phyloP scores from a whole-genome alignment of 2,888 invertebrate genomes.

The Pardosa pseudoannulata region DNA sequence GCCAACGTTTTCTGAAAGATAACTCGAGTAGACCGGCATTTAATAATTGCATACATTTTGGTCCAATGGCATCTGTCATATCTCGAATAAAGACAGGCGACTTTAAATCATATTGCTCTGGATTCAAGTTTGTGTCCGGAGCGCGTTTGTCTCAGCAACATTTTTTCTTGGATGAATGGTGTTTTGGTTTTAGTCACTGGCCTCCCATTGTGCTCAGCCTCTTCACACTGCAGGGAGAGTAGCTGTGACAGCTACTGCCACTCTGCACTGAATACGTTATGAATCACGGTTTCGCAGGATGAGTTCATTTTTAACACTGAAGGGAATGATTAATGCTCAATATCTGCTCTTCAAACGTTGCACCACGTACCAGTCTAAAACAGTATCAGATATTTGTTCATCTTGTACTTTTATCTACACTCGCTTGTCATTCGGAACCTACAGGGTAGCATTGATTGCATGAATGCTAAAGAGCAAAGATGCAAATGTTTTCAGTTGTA shows the following conservation, averaged over 20 bases:
- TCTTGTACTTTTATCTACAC: not conserved
- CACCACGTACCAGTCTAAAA: not conserved
- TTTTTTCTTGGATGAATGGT: not conserved
- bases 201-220: conserved; percentile 10
- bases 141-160: not conserved
- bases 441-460: no score
- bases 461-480: no score
- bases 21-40: not conserved
- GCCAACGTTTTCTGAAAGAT: no score
- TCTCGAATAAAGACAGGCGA: not conserved
- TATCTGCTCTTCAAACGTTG: not conserved
- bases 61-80: not conserved
- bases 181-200: conserved; percentile 7
- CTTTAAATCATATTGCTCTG: conserved; percentile 5
- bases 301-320: conserved; percentile 10
- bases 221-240: not conserved
- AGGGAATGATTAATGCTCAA: not conserved
- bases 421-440: no score
- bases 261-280: conserved; percentile 8
- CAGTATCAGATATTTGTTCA: not conserved
- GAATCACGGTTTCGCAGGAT: conserved; percentile 6
- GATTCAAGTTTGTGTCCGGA: not conserved
- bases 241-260: conserved; percentile 3
- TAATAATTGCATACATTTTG: not conserved
- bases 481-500: no score